Evolutionary conservation across 2,113 vertebrate genomes (phyloP).

Genomic region (Oncorhynchus tshawytscha): DNA sequence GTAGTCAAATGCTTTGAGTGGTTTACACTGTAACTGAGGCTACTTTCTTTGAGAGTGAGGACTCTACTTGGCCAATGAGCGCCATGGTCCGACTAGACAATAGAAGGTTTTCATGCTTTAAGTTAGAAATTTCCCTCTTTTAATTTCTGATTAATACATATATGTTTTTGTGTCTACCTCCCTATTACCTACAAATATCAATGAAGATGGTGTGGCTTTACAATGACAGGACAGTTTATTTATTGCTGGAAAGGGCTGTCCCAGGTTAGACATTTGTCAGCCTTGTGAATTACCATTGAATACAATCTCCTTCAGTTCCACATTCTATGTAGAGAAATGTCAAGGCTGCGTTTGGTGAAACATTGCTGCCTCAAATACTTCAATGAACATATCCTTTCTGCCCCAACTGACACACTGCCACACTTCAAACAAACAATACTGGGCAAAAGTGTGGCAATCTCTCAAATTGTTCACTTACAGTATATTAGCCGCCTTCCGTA

Average conservation of each 20-base stretch:
- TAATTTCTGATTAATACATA: slow-evolving; percentile 7
- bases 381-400: slow-evolving; percentile 35
- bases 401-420: slow-evolving; percentile 25
- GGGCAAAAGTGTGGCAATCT: slow-evolving; percentile 55
- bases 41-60: slow-evolving; percentile 6
- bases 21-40: too few relatives aligned
- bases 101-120: slow-evolving; percentile 25
- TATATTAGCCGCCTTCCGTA: slow-evolving; percentile 56
- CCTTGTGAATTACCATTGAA: slow-evolving; percentile 29
- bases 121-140: slow-evolving; percentile 21
- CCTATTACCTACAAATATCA: slow-evolving; percentile 20
- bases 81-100: slow-evolving; percentile 5
- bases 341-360: slow-evolving; percentile 44
- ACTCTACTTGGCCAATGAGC: slow-evolving; percentile 7
- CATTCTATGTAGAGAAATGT: slow-evolving; percentile 50
- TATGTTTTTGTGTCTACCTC: slow-evolving; percentile 42
- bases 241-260: slow-evolving; percentile 35
- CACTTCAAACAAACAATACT: slow-evolving; percentile 50
- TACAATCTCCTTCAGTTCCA: slow-evolving; percentile 52
- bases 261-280: slow-evolving; percentile 52
- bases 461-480: slow-evolving; percentile 49
- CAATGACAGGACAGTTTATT: slow-evolving; percentile 25
- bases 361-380: slow-evolving; percentile 45
- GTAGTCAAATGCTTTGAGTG: too few relatives aligned
- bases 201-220: slow-evolving; percentile 20